A percentile compares a stretch with the other conserved stretches of the same genome.
Conservation (phyloP, 2,113 vertebrate genomes). For the Rafetus swinhoei region DNA sequence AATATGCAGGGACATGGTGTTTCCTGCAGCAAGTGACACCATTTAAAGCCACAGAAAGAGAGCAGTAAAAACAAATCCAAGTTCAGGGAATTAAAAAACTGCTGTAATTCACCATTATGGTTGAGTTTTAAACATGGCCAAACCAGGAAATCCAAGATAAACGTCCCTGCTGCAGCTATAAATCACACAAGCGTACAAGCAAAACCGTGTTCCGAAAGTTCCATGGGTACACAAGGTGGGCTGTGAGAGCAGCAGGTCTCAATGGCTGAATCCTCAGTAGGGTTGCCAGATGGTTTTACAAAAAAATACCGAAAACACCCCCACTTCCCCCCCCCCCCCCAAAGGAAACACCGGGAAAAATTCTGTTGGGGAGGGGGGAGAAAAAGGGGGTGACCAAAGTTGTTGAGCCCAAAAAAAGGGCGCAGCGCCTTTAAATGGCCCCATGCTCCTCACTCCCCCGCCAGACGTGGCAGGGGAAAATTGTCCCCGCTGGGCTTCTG, state of each 20-base stretch:
- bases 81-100: background rate
- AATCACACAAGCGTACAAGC: background rate
- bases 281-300: too few species aligned
- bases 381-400: too few species aligned
- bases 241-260: background rate
- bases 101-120: background rate
- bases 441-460: too few species aligned
- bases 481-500: too few species aligned
- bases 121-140: background rate
- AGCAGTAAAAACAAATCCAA: background rate
- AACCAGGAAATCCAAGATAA: background rate
- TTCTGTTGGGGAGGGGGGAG: too few species aligned
- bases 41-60: slow-evolving; percentile 2
- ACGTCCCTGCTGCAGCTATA: background rate
- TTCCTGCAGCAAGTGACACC: background rate
- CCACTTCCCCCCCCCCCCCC: too few species aligned
- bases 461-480: too few species aligned
- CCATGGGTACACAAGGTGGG: background rate
- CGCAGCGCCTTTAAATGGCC: too few species aligned
- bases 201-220: background rate
- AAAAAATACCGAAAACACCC: too few species aligned
- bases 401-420: too few species aligned
- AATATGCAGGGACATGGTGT: background rate
- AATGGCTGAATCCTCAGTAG: background rate
- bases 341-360: too few species aligned